phyloP scores from a whole-genome alignment of 1,140 invertebrate genomes.

The Pantala flavescens region DNA sequence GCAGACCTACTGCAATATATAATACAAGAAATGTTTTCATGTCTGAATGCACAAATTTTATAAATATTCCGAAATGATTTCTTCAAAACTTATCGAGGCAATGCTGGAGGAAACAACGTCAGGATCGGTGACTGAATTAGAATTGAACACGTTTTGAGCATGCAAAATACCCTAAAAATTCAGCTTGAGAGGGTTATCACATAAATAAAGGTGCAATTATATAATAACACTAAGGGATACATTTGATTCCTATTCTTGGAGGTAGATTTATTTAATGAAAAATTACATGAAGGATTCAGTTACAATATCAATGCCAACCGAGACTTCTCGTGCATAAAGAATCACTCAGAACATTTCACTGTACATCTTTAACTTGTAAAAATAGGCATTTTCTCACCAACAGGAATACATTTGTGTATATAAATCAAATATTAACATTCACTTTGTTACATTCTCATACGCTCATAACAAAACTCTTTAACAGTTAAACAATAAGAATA shows the following conservation, averaged over 20 bases:
- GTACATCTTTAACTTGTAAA: slow-evolving; percentile 4
- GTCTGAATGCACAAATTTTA: too few species aligned
- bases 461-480: slow-evolving; percentile 4
- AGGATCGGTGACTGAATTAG: too few species aligned
- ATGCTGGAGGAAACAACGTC: too few species aligned
- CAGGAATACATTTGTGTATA: slow-evolving; percentile 10
- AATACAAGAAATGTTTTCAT: too few species aligned
- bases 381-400: slow-evolving; percentile 9
- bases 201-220: not conserved
- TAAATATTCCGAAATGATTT: too few species aligned
- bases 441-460: slow-evolving; percentile 6
- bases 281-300: slow-evolving; percentile 18
- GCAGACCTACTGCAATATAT: not conserved
- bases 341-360: slow-evolving; percentile 9
- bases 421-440: slow-evolving; percentile 11
- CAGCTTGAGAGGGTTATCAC: not conserved
- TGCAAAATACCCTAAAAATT: too few species aligned
- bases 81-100: too few species aligned
- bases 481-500: not conserved
- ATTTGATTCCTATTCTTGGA: slow-evolving; percentile 14
- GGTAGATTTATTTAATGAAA: slow-evolving; percentile 21
- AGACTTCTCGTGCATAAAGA: slow-evolving; percentile 9
- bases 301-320: slow-evolving; percentile 9
- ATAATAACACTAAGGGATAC: not conserved
- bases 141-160: too few species aligned